Base-by-base conservation (phyloP, 1,140 invertebrate species). In the Augochlora pura region DNA sequence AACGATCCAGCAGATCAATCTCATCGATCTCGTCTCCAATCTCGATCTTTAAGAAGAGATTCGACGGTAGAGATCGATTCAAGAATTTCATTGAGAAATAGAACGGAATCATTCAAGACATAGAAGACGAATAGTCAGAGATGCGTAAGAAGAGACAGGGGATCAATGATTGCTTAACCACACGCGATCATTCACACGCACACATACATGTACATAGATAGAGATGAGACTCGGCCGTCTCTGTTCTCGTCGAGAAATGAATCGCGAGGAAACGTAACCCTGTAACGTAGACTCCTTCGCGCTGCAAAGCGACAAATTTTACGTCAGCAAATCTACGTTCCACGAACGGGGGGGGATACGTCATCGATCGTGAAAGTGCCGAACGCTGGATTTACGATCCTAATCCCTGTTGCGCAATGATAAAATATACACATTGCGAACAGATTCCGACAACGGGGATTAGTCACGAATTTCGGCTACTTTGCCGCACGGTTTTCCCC, bases 331-430 rank as follows among this genome's bases (percentile, higher is more conserved):
- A 62, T 57, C n/a, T 27, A n/a, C 6, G 21, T 9, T 42, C 38
- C 38, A 21, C 32, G 63, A n/a, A 39, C 16, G 32, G 27, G 8
- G 63, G 18, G 8, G 63, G 18, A 42, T 32, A 42, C 63, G 63
- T 64, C 63, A 64, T 18, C 38, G 63, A 64, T 39, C 63, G 63
- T 64, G 63, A 64, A 64, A 64, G 63, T 64, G 63, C 9, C n/a
- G 6, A 42, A 38, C 38, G 32, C 8, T 39, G 10, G 39, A 64
- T 64, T 42, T 64, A n/a, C 21, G 21, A 39, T 64, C 21, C 39
- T 32, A 39, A 42, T 39, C 32, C 6, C 12, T 12, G 18, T 64
- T 64, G 8, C 38, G 32, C 38, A 38, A 21, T 42, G 38, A 18
- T 39, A n/a, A 64, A 64, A 8, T 21, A 8, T 21, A n/a, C 21